Base-by-base conservation (phyloP, 2,888 invertebrate genomes). In the Eugnorisma glareosa region DNA sequence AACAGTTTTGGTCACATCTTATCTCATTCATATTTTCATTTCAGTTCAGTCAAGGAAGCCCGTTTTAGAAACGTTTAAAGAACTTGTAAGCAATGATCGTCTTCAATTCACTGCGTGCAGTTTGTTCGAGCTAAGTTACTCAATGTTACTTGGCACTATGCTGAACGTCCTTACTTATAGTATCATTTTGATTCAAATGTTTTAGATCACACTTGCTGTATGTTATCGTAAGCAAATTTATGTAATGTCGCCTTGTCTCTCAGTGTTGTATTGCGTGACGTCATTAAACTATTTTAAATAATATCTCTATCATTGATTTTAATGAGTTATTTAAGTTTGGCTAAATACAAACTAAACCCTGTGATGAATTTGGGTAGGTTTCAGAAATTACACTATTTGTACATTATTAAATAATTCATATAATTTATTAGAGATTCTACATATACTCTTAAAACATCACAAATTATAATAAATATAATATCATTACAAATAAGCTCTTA, bases 121-220 rank as follows among this genome's bases (percentile, higher is more conserved):
- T 77, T 81, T 95, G 8, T 94, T 94, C 63, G 87, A 89, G 15
- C 77, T 94, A 11, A 93, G 90, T 76, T 95, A 93, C 77, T 88
- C 92, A 0, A 93, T 93, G 83, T 86, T 94, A 5, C 86, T 95
- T 15, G 91, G 92, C 0, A 93, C 93, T 4, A 67, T 94, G 15
- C 91, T 95, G 59, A 94, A 94, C 66, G 90, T 94, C 6, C 89
- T 95, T 24, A 95, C 95, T 1, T 95, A 95, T 70, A 94, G 93
- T 64, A 93, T 95, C 40, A 95, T 95, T 75, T 82, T 94, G 8
- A 91, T 94, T 61, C 94, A 95, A 84, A 82, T 94, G 67, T 90
- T 93, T 74, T 79, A 88, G n/a, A 64, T 21, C 4, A 35, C 31
- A 59, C 3, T 31, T 31, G 15, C 24, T 57, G 28, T 28, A 57